Conservation (phyloP, 2,888 invertebrate species). For the Xestia xanthographa region DNA sequence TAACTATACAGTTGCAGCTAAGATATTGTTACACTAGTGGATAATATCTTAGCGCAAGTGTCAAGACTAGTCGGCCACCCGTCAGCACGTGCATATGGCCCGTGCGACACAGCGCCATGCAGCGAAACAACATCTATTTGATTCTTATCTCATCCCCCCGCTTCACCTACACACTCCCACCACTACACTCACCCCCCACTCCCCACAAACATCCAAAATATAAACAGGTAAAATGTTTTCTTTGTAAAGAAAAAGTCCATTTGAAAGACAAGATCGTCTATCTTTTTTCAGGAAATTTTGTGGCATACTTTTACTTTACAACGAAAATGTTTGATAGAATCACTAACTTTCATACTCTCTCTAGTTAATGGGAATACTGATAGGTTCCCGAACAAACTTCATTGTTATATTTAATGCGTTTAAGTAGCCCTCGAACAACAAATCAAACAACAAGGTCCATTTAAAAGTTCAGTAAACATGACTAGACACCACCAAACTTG, state of each 20-base stretch:
- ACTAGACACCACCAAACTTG: not conserved
- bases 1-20: slow-evolving; percentile 54
- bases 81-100: slow-evolving; percentile 87
- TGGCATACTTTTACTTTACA: slow-evolving; percentile 66
- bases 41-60: slow-evolving; percentile 79
- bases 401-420: slow-evolving; percentile 4
- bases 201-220: slow-evolving; percentile 82
- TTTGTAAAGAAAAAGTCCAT: slow-evolving; percentile 84
- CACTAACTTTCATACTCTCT: slow-evolving; percentile 30
- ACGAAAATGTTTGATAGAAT: slow-evolving; percentile 55
- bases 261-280: slow-evolving; percentile 81
- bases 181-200: slow-evolving; percentile 64
- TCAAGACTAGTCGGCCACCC: slow-evolving; percentile 83
- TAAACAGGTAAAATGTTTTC: slow-evolving; percentile 87
- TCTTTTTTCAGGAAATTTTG: slow-evolving; percentile 75
- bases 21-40: slow-evolving; percentile 64
- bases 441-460: slow-evolving; percentile 18
- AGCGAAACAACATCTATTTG: slow-evolving; percentile 90
- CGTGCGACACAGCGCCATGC: slow-evolving; percentile 83
- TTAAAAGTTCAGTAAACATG: slow-evolving; percentile 17
- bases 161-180: slow-evolving; percentile 66
- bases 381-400: slow-evolving; percentile 2
- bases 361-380: slow-evolving; percentile 31
- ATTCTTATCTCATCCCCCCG: slow-evolving; percentile 87
- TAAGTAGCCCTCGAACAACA: slow-evolving; percentile 4